Evolutionary conservation across 64 coral and sea anemone species (phyloP), one percentile per base, ranked within the genome.

Genomic region (Montipora cactus): DNA sequence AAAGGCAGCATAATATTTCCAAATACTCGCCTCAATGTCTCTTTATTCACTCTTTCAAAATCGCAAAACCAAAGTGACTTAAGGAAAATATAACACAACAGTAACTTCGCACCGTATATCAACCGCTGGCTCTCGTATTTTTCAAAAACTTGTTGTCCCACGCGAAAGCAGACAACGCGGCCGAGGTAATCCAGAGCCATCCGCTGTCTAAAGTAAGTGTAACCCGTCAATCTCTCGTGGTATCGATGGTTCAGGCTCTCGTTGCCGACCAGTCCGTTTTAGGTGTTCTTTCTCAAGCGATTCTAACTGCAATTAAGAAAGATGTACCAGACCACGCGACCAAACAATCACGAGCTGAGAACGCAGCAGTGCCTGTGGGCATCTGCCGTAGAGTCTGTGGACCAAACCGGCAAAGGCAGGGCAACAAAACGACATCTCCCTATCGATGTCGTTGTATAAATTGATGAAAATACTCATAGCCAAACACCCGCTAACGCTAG

Each of bases 351-450:
- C 5, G 48, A 57, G 70, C 16, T 88, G 16, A 89, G 13, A 75
- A 84, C 22, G 80, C 87, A 78, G 87, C 78, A 95, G 94, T 55
- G 88, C 94, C 94, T 87, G 44, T 95, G 81, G 94, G 94, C 88
- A 25, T 19, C 74, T 77, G 64, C 92, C 92, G 76, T 61, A 81
- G 92, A 49, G 71, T 92, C 91, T 76, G 18, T 94, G 92, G 84
- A 95, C 89, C 94, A 95, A 91, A 95, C 80, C 70, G 93, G 78
- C 28, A 28, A 28, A 28, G 28, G 71, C 86, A 75, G 71, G 74
- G 7, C 77, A 87, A 49, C 19, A 90, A 90, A 67, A 90, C 28
- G 76, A 49, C 50, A 15, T 22, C 61, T 80, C 5, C 88, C 57
- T 64, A 90, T 90, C 59, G 88, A 90, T 15, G 76, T 58, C 51